Evolutionary conservation across 2,888 invertebrate species (phyloP).

Genomic region (Ecdyonurus torrentis): DNA sequence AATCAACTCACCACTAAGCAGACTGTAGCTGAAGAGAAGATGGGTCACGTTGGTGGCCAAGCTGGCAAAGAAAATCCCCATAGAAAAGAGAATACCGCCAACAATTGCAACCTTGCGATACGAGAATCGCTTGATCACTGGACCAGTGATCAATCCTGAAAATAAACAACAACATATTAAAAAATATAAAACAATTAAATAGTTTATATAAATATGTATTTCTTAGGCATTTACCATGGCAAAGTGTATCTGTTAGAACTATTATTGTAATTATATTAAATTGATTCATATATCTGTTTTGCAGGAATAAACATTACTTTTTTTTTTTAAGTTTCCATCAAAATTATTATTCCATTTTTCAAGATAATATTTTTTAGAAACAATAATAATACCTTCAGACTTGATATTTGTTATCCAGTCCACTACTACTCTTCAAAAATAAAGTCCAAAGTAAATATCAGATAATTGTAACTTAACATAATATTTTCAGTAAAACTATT

Average conservation of each 20-base stretch:
- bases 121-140: slow-evolving; percentile 39
- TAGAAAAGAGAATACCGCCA: slow-evolving; percentile 33
- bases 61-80: slow-evolving; percentile 35
- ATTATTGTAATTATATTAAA: not conserved
- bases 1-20: slow-evolving; percentile 34
- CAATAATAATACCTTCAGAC: too few relatives aligned
- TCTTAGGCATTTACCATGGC: not conserved
- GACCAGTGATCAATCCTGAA: slow-evolving; percentile 48
- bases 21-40: slow-evolving; percentile 36
- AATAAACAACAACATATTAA: slow-evolving; percentile 16
- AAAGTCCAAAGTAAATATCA: too few relatives aligned
- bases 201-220: not conserved
- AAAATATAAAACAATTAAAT: not conserved
- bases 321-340: too few relatives aligned
- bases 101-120: slow-evolving; percentile 35
- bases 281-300: too few relatives aligned
- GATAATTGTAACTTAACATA: too few relatives aligned
- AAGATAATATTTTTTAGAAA: too few relatives aligned
- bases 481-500: too few relatives aligned
- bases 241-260: not conserved
- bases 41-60: slow-evolving; percentile 33
- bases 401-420: too few relatives aligned
- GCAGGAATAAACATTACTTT: too few relatives aligned
- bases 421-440: too few relatives aligned
- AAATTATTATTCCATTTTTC: too few relatives aligned